Evolutionary conservation across 2,113 vertebrate genomes (phyloP).

Genomic region (Phyllostomus hastatus): DNA sequence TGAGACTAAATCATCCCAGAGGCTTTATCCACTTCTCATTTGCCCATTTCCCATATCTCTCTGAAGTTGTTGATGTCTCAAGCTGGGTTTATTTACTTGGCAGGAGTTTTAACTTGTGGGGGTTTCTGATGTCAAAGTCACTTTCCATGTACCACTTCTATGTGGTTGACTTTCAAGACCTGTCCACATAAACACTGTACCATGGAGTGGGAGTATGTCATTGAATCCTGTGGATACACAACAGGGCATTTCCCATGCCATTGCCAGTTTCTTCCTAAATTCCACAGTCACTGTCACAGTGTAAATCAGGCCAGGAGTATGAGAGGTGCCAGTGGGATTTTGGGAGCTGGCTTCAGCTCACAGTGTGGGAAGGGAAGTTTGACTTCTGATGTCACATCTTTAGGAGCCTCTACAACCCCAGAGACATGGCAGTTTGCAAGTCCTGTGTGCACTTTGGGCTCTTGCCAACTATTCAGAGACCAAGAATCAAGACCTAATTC

Average conservation of each 20-base stretch:
- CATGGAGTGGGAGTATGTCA: not conserved
- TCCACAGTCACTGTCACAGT: not conserved
- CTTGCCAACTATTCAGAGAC: not conserved
- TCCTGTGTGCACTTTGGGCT: not conserved
- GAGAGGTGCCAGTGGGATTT: not conserved
- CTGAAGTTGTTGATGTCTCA: constrained; percentile 5
- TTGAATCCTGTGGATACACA: not conserved
- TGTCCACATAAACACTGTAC: not conserved
- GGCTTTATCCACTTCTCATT: not conserved
- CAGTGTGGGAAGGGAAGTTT: not conserved
- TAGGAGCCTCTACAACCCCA: not conserved
- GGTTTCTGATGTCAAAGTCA: not conserved
- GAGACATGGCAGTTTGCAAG: not conserved
- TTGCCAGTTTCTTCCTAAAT: not conserved
- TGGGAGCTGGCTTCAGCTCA: not conserved
- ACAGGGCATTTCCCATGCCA: not conserved
- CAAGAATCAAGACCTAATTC: not conserved
- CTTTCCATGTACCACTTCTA: not conserved
- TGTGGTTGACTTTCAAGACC: not conserved
- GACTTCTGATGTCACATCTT: not conserved
- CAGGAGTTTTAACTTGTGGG: constrained; percentile 9
- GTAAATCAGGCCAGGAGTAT: not conserved
- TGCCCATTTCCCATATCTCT: not conserved
- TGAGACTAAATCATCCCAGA: constrained; percentile 30
- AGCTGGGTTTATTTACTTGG: not conserved